phyloP scores from a whole-genome alignment of 2,797 vertebrate genomes.

The Otus scops region DNA sequence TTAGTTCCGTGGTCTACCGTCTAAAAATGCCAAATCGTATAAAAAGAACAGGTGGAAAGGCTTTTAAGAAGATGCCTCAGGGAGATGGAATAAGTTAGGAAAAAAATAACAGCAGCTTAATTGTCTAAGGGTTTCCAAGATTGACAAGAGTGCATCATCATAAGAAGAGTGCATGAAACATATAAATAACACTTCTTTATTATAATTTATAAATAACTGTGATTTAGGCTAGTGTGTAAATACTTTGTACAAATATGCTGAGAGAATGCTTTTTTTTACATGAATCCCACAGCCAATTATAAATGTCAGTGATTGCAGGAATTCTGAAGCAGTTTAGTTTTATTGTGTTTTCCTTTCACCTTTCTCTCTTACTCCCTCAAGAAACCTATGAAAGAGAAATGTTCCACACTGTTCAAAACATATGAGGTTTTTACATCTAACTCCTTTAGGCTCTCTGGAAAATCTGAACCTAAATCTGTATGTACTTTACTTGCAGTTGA shows the following conservation, averaged over 20 bases:
- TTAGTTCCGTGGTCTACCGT: neutral
- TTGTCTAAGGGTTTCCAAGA: neutral
- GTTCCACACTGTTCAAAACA: neutral
- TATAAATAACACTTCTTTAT: neutral
- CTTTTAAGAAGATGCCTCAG: neutral
- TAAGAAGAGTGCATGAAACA: neutral
- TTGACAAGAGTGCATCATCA: neutral
- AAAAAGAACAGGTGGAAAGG: constrained; percentile 4
- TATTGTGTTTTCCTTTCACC: constrained; percentile 12
- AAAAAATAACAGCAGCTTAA: neutral
- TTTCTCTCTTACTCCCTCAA: neutral
- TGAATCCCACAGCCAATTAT: neutral
- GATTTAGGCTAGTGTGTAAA: neutral
- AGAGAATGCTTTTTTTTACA: neutral
- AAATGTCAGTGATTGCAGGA: neutral
- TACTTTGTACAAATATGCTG: neutral
- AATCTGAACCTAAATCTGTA: neutral
- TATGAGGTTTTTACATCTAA: neutral
- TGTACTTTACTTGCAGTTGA: neutral
- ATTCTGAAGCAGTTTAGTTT: neutral
- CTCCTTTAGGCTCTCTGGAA: neutral
- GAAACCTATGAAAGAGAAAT: neutral
- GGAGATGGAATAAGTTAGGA: neutral
- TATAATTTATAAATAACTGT: neutral
- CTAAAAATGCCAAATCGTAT: constrained; percentile 48